phyloP scores from a whole-genome alignment of 2,888 invertebrate genomes.

The Alsophila aescularia region DNA sequence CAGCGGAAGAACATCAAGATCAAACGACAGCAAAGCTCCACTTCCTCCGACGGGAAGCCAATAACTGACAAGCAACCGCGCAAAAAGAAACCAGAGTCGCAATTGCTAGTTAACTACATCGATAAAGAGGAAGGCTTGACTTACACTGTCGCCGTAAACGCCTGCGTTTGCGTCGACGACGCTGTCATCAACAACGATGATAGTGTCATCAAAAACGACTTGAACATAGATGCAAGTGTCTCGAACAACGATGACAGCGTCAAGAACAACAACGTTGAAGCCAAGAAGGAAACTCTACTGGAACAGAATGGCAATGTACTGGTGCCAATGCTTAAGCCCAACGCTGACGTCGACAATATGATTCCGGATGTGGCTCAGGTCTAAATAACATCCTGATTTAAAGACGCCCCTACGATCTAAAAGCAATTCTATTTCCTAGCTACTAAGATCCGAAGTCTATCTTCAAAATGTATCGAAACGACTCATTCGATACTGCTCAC shows the following conservation, averaged over 20 bases:
- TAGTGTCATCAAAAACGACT: background rate
- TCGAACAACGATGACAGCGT: no score
- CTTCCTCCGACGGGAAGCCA: constrained; percentile 64
- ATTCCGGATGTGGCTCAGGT: constrained; percentile 57
- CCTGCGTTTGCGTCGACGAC: constrained; percentile 40
- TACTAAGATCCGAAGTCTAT: no score
- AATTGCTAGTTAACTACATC: constrained; percentile 52
- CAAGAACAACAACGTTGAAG: background rate
- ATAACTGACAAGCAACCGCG: constrained; percentile 29
- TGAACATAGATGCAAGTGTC: no score
- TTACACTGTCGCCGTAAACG: constrained; percentile 40
- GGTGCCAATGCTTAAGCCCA: background rate
- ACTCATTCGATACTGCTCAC: no score
- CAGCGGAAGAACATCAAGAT: constrained; percentile 55
- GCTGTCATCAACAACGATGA: constrained; percentile 38
- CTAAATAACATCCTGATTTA: constrained; percentile 46
- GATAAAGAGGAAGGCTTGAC: constrained; percentile 43
- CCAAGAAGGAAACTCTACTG: constrained; percentile 48
- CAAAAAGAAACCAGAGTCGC: constrained; percentile 47
- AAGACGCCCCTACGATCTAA: no score
- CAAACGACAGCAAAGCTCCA: constrained; percentile 59
- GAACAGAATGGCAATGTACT: constrained; percentile 65
- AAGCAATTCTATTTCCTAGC: no score
- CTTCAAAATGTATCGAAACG: no score
- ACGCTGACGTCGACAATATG: constrained; percentile 44